A percentile compares a stretch with the other conserved stretches of the same genome.
Conservation (phyloP, 2,113 vertebrate genomes). For the Crocuta crocuta region DNA sequence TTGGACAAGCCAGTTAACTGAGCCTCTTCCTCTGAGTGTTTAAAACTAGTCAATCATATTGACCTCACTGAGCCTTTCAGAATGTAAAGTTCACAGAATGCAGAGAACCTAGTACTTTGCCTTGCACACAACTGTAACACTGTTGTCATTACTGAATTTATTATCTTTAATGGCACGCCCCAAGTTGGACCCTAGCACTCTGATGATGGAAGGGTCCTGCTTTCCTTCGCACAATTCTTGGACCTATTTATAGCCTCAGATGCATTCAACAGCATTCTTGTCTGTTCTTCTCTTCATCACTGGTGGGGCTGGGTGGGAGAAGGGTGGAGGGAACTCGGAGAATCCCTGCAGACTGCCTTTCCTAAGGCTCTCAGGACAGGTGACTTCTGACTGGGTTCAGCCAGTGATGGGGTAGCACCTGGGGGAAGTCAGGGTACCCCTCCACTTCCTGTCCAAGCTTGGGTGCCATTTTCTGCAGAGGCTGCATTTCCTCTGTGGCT, state of each 20-base stretch:
- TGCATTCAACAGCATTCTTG: background rate
- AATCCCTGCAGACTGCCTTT: background rate
- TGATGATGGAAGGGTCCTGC: background rate
- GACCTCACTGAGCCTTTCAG: background rate
- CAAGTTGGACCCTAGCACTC: background rate
- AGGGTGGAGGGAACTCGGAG: background rate
- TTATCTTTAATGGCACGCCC: background rate
- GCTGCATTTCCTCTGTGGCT: background rate
- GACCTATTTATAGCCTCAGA: background rate
- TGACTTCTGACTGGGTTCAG: background rate
- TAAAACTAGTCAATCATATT: background rate
- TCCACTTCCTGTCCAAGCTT: background rate
- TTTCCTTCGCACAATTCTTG: background rate
- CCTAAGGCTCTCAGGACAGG: background rate
- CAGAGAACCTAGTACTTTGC: background rate
- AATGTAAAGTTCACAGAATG: background rate
- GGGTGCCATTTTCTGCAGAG: background rate
- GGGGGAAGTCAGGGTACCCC: background rate
- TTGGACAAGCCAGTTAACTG: background rate
- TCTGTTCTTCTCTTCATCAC: background rate
- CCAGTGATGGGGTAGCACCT: background rate
- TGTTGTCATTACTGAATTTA: background rate
- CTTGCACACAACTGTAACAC: background rate
- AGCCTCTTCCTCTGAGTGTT: background rate
- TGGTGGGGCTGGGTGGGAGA: rapidly evolving